Percentiles rank a stretch among this genome's conserved stretches.
Evolutionary conservation across 2,113 vertebrate genomes (phyloP).

Genomic region (Rhinichthys klamathensis): DNA sequence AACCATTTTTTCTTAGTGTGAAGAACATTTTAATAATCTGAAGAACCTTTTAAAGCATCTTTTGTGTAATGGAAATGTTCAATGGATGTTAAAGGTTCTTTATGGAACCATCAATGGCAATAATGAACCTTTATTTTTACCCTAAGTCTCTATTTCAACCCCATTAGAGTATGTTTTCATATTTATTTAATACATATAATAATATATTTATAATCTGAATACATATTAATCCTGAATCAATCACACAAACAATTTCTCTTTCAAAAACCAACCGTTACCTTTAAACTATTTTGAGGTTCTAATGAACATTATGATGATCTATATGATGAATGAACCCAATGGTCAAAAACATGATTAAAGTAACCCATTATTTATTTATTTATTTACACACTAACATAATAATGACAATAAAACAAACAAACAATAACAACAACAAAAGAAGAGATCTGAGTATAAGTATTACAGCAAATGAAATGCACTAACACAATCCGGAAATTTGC

Average conservation of each 20-base stretch:
- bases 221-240: background rate
- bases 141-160: background rate
- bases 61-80: no score
- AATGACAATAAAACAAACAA: no score
- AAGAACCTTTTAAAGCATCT: no score
- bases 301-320: background rate
- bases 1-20: no score
- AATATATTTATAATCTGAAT: background rate
- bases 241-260: background rate
- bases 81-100: no score
- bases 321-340: background rate
- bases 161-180: background rate
- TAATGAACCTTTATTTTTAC: background rate
- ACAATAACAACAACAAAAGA: no score
- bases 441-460: no score
- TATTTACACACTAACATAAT: no score
- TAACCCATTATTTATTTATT: background rate
- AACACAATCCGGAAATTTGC: no score
- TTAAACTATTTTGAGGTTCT: background rate
- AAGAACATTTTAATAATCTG: no score
- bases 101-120: no score
- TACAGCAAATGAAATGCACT: no score
- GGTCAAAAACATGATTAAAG: background rate
- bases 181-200: background rate
- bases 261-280: background rate